Evolutionary conservation across 2,888 invertebrate species (phyloP).

Genomic region (Rhynchonema sp.): DNA sequence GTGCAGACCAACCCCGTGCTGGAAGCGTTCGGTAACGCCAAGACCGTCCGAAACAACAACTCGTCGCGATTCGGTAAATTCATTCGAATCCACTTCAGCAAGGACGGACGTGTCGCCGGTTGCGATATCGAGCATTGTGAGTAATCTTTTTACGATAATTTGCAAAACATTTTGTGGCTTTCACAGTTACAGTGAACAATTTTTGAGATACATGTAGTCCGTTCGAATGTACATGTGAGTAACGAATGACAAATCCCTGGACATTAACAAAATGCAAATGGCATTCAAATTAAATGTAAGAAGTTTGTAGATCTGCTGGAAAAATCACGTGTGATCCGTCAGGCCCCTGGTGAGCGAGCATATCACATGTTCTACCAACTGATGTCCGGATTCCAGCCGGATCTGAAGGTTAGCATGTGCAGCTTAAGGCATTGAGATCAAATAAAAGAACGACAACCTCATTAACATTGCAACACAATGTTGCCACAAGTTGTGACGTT

Average conservation of each 20-base stretch:
- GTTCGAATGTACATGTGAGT: too few relatives aligned
- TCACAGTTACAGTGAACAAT: too few relatives aligned
- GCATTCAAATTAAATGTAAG: too few relatives aligned
- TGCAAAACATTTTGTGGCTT: too few relatives aligned
- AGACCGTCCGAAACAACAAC: slow-evolving; percentile 99
- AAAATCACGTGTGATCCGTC: slow-evolving; percentile 99
- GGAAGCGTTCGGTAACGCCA: slow-evolving; percentile 97
- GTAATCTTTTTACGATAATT: slow-evolving; percentile 32
- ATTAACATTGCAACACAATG: too few relatives aligned
- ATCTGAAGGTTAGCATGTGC: background rate
- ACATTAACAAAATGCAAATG: too few relatives aligned
- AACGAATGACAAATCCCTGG: too few relatives aligned
- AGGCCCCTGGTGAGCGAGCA: slow-evolving; percentile 69
- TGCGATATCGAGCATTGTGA: slow-evolving; percentile 99
- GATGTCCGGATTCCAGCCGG: slow-evolving; percentile 60
- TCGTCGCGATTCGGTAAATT: slow-evolving; percentile 99
- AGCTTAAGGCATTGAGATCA: too few relatives aligned
- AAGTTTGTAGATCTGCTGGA: slow-evolving; percentile 80
- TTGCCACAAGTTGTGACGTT: too few relatives aligned
- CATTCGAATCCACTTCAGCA: slow-evolving; percentile 99
- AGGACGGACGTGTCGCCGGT: slow-evolving; percentile 95
- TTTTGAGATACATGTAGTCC: too few relatives aligned
- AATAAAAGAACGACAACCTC: too few relatives aligned
- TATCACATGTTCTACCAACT: slow-evolving; percentile 99
- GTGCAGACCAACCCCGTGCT: slow-evolving; percentile 95